Evolutionary conservation across 2,888 invertebrate species (phyloP).

Genomic region (Cecidostiba fungosa): DNA sequence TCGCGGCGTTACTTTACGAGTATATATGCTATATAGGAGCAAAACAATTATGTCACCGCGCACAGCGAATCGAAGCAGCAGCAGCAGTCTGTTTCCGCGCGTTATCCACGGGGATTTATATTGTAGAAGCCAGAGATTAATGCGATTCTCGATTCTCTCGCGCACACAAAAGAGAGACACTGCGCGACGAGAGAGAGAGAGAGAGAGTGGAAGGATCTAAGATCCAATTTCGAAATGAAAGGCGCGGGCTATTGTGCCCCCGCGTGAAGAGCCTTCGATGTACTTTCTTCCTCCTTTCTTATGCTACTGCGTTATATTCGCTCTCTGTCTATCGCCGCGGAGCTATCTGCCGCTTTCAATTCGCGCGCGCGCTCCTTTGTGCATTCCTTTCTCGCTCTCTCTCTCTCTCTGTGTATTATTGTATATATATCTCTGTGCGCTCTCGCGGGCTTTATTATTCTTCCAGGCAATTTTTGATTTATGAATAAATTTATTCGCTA

Average conservation of each 20-base stretch:
- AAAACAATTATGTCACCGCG: conserved; percentile 30
- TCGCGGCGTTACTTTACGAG: neutral
- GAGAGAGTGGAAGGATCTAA: conserved; percentile 29
- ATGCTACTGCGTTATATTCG: conserved; percentile 12
- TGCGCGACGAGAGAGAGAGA: neutral
- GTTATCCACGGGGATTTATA: conserved; percentile 50
- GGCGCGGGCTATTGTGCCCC: conserved; percentile 31
- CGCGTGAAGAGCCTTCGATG: conserved; percentile 35
- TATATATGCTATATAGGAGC: neutral
- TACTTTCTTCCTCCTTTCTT: conserved; percentile 53
- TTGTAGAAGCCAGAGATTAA: conserved; percentile 41
- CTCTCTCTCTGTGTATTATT: neutral
- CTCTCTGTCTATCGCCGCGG: too few relatives aligned
- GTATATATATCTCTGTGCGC: neutral
- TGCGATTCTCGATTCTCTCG: conserved; percentile 46
- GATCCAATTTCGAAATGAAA: conserved; percentile 59
- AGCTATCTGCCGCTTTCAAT: conserved; percentile 44
- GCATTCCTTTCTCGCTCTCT: neutral
- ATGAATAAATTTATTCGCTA: conserved; percentile 27
- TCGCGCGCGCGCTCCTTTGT: conserved; percentile 27
- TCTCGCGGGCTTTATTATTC: conserved; percentile 8
- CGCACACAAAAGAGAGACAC: conserved; percentile 25
- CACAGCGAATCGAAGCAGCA: conserved; percentile 9
- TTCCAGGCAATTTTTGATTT: conserved; percentile 33
- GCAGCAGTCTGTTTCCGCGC: conserved; percentile 10